Evolutionary conservation across 2,797 vertebrate species (phyloP), one percentile per base, ranked within the genome.

Genomic region (Rhinella marina): DNA sequence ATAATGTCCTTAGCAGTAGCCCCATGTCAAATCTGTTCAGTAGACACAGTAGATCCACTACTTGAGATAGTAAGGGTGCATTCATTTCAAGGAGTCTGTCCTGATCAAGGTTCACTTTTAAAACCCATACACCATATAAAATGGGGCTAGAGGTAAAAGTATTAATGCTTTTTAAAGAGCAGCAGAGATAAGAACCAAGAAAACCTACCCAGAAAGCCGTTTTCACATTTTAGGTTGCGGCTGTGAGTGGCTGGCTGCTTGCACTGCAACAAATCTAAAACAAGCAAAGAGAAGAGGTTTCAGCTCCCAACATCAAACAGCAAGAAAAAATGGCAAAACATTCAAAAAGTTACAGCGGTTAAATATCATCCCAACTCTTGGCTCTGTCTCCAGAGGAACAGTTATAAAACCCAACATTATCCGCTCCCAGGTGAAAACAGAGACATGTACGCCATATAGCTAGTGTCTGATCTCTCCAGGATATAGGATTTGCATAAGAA

Each of bases 181-280:
- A 83, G 81, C 50, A 83, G 19, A 54, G 8, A 54, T 52, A 6
- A 12, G 62, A 68, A 82, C 27, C 68, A 59, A 54, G 57, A 12
- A 23, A 11, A 84, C 82, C 82, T 84, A 84, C 70, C 70, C 68
- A 75, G 70, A 75, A 84, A 84, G 82, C 82, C 70, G 70, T 75
- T 84, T 75, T 75, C 82, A 84, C 82, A 84, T 84, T 75, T 75
- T 84, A 75, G 82, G 82, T 32, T 75, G 82, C 82, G 82, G 48
- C 68, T 59, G 68, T 84, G 68, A 59, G 82, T 84, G 68, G 82
- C 56, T n/a, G 66, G 52, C 29, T 48, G 82, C 82, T 84, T 84
- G 82, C 82, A 84, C 54, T 84, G 66, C 82, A 85, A 62, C 32
- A 76, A 72, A 83, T 83, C 81, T 83, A 83, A 83, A 83, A 83